Evolutionary conservation across 2,797 vertebrate genomes (phyloP), one percentile per base, ranked within the genome.

Genomic region (Steatocranus sp.): DNA sequence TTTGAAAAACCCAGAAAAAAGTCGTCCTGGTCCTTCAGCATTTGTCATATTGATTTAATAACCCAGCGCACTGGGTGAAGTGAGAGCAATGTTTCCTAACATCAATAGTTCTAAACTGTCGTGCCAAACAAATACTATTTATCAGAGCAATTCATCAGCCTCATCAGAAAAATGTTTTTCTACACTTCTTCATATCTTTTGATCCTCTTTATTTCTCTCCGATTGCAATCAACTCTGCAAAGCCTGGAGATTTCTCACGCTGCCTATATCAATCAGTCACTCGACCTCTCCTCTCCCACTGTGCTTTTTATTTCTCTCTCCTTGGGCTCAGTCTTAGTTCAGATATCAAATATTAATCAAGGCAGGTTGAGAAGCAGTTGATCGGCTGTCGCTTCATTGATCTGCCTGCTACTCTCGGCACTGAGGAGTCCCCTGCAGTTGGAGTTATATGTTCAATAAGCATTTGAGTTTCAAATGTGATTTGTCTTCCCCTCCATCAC

Each of bases 301-400:
- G 46, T 38, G 43, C 43, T 9, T 73, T 48, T 48, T 61, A 68
- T 18, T 0, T 27, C 11, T 32, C 63, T 53, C 63, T 53, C 20
- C 25, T 48, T 70, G 74, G 61, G 83, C 86, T 83, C 63, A 84
- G 61, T 87, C 84, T 85, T 79, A 81, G 86, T 93, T 88, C 85
- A 89, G 83, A 90, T 89, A 92, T 93, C 75, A 93, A 93, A 92
- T 90, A 92, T 92, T 91, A 89, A 93, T 91, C 63, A 81, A 77
- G 79, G 79, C 74, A 83, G 83, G 86, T 88, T 79, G 76, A 84
- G 81, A 78, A 84, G 80, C 66, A 87, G 83, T 89, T 89, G 91
- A 94, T 94, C 84, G 88, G 61, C 84, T 87, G 88, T 80, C 63
- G 46, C 79, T 32, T 80, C 80, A 87, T 89, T 88, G 89, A 90